phyloP scores from a whole-genome alignment of 2,113 vertebrate species.

The Hemibagrus wyckioides region DNA sequence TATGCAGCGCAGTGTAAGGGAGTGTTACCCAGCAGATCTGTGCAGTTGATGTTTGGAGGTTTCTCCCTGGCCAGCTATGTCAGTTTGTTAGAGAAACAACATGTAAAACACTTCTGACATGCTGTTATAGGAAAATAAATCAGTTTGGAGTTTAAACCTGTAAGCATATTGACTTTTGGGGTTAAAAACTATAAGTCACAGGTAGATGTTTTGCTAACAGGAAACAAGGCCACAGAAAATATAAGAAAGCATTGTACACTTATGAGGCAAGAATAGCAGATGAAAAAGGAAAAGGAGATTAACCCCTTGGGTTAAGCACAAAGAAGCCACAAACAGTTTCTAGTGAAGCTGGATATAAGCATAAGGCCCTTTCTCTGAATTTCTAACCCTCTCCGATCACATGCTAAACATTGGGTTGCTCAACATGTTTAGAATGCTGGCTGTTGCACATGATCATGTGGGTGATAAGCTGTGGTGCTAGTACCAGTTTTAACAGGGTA shows the following conservation, averaged over 20 bases:
- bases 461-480: neutral
- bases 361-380: neutral
- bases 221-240: neutral
- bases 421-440: neutral
- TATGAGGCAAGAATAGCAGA: neutral
- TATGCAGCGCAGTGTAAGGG: constrained; percentile 92
- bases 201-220: neutral
- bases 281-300: neutral
- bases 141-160: neutral
- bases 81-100: constrained; percentile 8
- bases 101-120: neutral
- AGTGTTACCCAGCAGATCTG: constrained; percentile 91
- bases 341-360: neutral
- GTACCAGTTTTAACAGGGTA: constrained; percentile 83
- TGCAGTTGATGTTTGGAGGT: constrained; percentile 86
- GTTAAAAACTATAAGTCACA: neutral
- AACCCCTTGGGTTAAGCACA: neutral
- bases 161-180: neutral
- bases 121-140: neutral
- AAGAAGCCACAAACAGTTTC: neutral
- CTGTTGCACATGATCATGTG: neutral
- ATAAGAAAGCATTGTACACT: neutral
- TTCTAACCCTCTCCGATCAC: neutral
- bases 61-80: constrained; percentile 86
- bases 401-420: neutral